Percentiles rank a stretch among this genome's conserved stretches.
phyloP scores from a whole-genome alignment of 1,140 invertebrate genomes.

The Lycorma delicatula region DNA sequence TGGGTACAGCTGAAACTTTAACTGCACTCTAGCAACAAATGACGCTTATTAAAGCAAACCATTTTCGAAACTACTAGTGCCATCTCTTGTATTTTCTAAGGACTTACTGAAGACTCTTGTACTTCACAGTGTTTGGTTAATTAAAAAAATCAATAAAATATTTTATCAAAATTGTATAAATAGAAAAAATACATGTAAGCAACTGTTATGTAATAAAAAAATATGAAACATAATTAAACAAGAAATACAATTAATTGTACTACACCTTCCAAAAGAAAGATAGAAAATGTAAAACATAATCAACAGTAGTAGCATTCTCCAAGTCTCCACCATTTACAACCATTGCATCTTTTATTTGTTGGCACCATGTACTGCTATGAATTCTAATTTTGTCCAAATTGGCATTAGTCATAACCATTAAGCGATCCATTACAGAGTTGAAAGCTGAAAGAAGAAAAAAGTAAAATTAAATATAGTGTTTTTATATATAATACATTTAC shows the following conservation, averaged over 20 bases:
- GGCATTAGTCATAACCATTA: conserved; percentile 47
- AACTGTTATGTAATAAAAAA: too few species aligned
- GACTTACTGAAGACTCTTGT: too few species aligned
- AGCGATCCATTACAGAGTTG: conserved; percentile 47
- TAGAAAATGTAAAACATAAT: conserved; percentile 94
- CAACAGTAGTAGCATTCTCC: conserved; percentile 47
- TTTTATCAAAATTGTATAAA: too few species aligned
- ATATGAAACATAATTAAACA: too few species aligned
- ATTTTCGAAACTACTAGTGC: too few species aligned
- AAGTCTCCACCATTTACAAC: conserved; percentile 57
- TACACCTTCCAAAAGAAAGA: conserved; percentile 95
- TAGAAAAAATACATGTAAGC: too few species aligned
- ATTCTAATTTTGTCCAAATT: conserved; percentile 49
- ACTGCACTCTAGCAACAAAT: too few species aligned
- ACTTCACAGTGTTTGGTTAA: too few species aligned
- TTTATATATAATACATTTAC: not conserved
- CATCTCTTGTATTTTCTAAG: too few species aligned
- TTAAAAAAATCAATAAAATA: too few species aligned
- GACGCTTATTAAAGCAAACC: too few species aligned
- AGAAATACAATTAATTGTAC: not conserved
- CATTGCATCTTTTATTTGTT: conserved; percentile 51
- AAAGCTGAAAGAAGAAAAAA: conserved; percentile 41
- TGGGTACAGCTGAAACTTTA: too few species aligned
- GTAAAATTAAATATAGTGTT: not conserved
- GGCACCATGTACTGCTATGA: conserved; percentile 46